Base-by-base conservation (phyloP, 2,888 invertebrate genomes). In the Eurytoma californica region DNA sequence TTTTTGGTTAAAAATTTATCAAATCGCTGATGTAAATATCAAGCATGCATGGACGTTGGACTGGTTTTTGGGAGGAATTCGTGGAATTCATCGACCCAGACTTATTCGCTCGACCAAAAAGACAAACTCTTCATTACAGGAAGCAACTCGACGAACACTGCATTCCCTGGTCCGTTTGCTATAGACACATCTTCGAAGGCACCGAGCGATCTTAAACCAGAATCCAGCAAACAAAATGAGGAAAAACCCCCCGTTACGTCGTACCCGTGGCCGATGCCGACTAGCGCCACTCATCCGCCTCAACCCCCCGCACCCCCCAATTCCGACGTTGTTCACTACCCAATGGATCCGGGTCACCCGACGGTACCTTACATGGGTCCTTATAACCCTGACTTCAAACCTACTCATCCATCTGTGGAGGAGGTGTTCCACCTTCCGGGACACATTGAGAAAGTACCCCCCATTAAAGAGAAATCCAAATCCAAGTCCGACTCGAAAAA, bases 351-450 rank as follows among this genome's bases (percentile, higher is more conserved):
- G 14, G 89, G 88, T 63, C 87, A 87, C 79, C 88, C 89, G 3
- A 88, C 86, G 14, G 73, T 86, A 28, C 86, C 90, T 2, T 91
- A 91, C 83, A 88, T 90, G 79, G 91, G 91, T 16, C 91, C 92
- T 7, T 91, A 91, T 82, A 91, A 87, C 87, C 91, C 91, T 14
- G 88, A 91, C 79, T 90, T 85, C 82, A 86, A 86, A 77, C 88
- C 88, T 47, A 88, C 86, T 7, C 84, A 85, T 51, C 86, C 87
- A 13, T 87, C 83, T 28, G 82, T 88, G 18, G 89, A 88, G 58
- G 85, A 90, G 28, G 83, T 89, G n/a, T 89, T 90, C 72, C 88
- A 87, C 72, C 82, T 89, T 39, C 79, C 83, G 5, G 28, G 4
- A 12, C 72, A 79, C 20, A 55, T 82, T 7, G 87, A 88, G 69